phyloP scores from a whole-genome alignment of 1,140 invertebrate genomes.

The Macrobrachium nipponense region DNA sequence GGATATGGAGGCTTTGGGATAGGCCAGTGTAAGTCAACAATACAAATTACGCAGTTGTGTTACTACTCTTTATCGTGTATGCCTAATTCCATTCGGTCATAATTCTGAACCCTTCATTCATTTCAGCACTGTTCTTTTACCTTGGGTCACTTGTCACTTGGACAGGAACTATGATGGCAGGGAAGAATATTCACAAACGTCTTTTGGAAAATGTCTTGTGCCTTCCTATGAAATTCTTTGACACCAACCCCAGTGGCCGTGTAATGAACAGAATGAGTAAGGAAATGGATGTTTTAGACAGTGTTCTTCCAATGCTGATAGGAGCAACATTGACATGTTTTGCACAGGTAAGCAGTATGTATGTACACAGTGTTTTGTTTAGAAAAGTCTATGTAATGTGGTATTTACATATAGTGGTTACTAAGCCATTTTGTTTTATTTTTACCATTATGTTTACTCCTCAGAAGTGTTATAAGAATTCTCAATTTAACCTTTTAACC shows the following conservation, averaged over 20 bases:
- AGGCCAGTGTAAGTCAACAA: constrained; percentile 18
- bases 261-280: constrained; percentile 71
- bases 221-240: constrained; percentile 81
- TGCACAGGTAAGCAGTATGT: constrained; percentile 19
- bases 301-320: neutral
- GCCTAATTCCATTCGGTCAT: neutral
- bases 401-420: too few relatives aligned
- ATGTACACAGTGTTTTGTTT: constrained; percentile 10
- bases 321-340: constrained; percentile 4
- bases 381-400: too few relatives aligned
- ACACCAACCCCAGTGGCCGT: constrained; percentile 79
- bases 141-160: constrained; percentile 66
- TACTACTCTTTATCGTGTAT: neutral
- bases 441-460: neutral
- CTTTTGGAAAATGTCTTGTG: constrained; percentile 72
- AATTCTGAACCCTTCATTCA: neutral
- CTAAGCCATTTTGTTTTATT: constrained; percentile 1
- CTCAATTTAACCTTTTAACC: neutral
- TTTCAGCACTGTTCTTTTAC: constrained; percentile 51
- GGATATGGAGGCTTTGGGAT: constrained; percentile 30
- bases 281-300: constrained; percentile 67
- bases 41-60: neutral
- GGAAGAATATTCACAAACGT: constrained; percentile 28
- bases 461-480: too few relatives aligned
- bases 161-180: constrained; percentile 49